Percentiles rank a stretch among this genome's conserved stretches.
Conservation (phyloP, 2,113 vertebrate genomes). For the Rallus limicola region DNA sequence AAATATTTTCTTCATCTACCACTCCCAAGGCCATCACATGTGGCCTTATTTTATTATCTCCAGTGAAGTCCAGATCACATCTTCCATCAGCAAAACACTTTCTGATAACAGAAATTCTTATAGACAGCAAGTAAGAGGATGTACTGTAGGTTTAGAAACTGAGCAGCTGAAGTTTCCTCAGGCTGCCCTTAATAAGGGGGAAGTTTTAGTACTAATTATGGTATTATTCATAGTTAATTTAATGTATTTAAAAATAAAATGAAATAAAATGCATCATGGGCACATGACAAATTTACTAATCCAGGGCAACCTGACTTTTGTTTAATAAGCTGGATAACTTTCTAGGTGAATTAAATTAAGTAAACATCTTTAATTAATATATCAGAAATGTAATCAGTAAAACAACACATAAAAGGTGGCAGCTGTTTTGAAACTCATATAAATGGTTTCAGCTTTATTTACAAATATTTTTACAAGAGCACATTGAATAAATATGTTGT, state of each 20-base stretch:
- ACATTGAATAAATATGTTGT: neutral
- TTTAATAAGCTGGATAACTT: neutral
- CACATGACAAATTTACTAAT: neutral
- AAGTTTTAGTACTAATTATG: neutral
- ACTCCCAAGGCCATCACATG: neutral
- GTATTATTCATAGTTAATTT: neutral
- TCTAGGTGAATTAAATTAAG: neutral
- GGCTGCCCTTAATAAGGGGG: neutral
- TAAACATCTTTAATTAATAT: neutral
- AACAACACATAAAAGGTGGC: neutral
- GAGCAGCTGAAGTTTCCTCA: neutral
- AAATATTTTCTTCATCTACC: neutral
- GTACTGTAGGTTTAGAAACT: neutral
- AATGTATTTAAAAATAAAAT: neutral
- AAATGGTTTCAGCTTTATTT: neutral
- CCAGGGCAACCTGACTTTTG: neutral
- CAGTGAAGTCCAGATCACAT: neutral
- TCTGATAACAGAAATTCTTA: neutral
- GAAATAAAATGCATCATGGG: neutral
- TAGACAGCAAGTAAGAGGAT: neutral
- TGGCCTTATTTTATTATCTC: neutral
- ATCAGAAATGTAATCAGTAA: neutral
- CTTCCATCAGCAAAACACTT: neutral
- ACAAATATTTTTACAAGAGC: neutral
- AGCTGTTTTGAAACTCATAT: neutral